These are phyloP conservation scores for Orussus abietinus DNA, from an alignment of 1,140 invertebrate genomes.

Conservation along the genomic window DNA sequence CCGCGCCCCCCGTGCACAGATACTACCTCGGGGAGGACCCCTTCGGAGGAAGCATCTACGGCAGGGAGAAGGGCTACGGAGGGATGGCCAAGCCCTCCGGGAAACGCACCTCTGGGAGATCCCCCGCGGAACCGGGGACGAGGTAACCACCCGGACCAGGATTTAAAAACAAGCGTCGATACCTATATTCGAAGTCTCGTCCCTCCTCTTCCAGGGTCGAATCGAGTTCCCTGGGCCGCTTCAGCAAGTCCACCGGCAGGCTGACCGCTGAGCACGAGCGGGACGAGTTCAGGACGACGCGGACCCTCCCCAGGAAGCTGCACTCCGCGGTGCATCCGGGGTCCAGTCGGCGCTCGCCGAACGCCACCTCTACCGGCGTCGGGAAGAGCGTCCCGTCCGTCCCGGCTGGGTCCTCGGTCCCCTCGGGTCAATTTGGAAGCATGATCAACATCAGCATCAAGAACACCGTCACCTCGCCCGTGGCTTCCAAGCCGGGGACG, in stretches of 20 bases:
- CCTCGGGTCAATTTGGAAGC: slow-evolving; percentile 55
- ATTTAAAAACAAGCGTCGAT: slow-evolving; percentile 16
- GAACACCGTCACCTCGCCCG: slow-evolving; percentile 57
- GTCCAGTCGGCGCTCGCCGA: slow-evolving; percentile 12
- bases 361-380: slow-evolving; percentile 6
- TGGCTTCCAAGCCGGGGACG: slow-evolving; percentile 24
- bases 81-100: slow-evolving; percentile 49
- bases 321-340: slow-evolving; percentile 38
- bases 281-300: slow-evolving; percentile 62
- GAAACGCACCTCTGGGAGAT: slow-evolving; percentile 35
- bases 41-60: slow-evolving; percentile 74
- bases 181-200: background rate
- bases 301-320: slow-evolving; percentile 73
- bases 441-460: slow-evolving; percentile 74
- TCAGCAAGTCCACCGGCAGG: slow-evolving; percentile 74
- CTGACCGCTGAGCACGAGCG: slow-evolving; percentile 56
- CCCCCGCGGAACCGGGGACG: slow-evolving; percentile 32
- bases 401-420: background rate
- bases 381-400: slow-evolving; percentile 1
- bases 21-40: slow-evolving; percentile 82
- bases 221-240: slow-evolving; percentile 62
- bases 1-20: slow-evolving; percentile 61
- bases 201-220: slow-evolving; percentile 26
- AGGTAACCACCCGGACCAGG: slow-evolving; percentile 34
- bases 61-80: slow-evolving; percentile 74